Base-by-base conservation (phyloP, 2,113 vertebrate genomes). In the Paradisaea rubra region DNA sequence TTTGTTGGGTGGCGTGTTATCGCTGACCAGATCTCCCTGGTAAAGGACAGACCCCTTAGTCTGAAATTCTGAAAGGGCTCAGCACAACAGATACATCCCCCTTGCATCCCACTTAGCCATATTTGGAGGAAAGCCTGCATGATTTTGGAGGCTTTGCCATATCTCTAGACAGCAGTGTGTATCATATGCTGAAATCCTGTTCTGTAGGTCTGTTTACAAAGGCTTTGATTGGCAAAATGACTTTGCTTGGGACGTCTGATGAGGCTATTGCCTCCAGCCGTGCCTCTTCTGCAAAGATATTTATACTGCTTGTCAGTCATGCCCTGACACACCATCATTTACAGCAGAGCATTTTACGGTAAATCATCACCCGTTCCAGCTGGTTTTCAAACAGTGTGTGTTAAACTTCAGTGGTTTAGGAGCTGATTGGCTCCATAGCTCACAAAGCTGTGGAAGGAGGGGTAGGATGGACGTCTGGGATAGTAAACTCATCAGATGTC, bases 181-280 rank as follows among this genome's bases (percentile, higher is more conserved):
- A 91, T 86, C 35, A 14, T 16, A 53, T 0, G 4, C 33, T 64
- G 42, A 80, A 82, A 73, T 76, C 42, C n/a, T 93, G 49, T 42
- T 77, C 35, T 72, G 45, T 45, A 65, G 49, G 25, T 69, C 64
- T 72, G 59, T 82, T 82, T 89, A 53, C 54, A 53, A 65, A n/a
- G 53, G 45, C 66, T 96, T 85, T 96, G 88, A 89, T 11, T 94
- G 90, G 88, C 74, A 89, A 91, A 89, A 82, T 81, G 71, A 50
- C 70, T 95, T 91, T 77, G 16, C 66, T 64, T 68, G 42, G 74
- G 66, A 45, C 0, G 13, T 37, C 63, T 93, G 85, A 80, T 76
- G 70, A 93, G 63, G 61, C 70, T 76, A 31, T 49, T 42, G 92
- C 81, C 70, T 93, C 63, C 73, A 84, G 73, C 37, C 3, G 12